Evolutionary conservation across 2,797 vertebrate species (phyloP).

Genomic region (Eulemur mongoz): DNA sequence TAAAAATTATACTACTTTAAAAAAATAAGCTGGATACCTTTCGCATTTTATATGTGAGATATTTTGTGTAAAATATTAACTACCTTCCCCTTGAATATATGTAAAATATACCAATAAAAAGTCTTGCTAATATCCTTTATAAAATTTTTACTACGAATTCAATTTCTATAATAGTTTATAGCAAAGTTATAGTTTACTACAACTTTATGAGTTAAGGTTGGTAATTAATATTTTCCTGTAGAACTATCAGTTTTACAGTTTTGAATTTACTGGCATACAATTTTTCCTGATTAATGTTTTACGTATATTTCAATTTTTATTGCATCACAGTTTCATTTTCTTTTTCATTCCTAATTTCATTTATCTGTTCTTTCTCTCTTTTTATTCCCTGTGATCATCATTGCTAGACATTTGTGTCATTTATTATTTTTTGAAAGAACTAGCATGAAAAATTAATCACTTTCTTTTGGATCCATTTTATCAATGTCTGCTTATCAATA

Average conservation of each 20-base stretch:
- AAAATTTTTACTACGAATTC: neutral
- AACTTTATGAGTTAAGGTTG: neutral
- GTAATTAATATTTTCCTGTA: neutral
- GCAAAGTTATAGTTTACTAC: neutral
- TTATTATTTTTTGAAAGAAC: neutral
- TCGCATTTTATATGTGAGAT: neutral
- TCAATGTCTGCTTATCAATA: neutral
- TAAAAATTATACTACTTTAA: neutral
- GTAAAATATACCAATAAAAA: neutral
- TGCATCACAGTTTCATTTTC: neutral
- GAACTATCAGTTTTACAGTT: neutral
- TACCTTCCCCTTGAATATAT: neutral
- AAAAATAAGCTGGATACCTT: neutral
- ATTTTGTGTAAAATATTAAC: neutral
- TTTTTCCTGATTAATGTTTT: neutral
- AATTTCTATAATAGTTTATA: neutral
- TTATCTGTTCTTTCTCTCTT: neutral
- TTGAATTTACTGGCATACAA: neutral
- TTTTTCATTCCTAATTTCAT: neutral
- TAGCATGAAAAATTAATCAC: neutral
- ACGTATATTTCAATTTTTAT: neutral
- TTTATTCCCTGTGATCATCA: neutral
- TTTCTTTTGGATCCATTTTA: neutral
- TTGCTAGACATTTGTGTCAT: neutral
- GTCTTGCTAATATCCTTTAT: neutral